Base-by-base conservation (phyloP, 1,140 invertebrate species). In the Cydia fagiglandana region DNA sequence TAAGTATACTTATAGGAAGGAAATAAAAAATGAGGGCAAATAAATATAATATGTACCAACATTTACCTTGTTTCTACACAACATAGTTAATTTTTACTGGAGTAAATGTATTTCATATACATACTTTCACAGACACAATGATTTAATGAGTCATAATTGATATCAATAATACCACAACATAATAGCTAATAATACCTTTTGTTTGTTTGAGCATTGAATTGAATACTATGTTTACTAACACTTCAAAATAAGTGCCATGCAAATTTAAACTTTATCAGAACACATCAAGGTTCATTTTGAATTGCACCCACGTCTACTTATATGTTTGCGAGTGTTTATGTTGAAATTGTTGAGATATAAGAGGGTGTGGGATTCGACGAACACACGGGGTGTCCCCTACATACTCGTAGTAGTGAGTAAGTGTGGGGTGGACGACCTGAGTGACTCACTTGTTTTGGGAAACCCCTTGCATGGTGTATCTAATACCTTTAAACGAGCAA, bases 131-230 rank as follows among this genome's bases (percentile, higher is more conserved):
- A 38, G 34, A 38, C 34, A 45, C 45, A n/a, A 61, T 73, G 24
- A 38, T 24, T 13, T 3, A 30, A 30, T 30, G 2, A 30, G 30
- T 30, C 61, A 66, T 15, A 78, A 4, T 30, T 73, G 30, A 61
- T 74, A 12, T 47, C 5, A 6, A 56, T 56, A 56, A 56, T 56
- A 56, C 0, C 15, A 9, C 53, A 56, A 17, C n/a, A 50, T 15
- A 56, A 56, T 56, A 56, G n/a, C n/a, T n/a, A n/a, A n/a, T n/a
- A n/a, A n/a, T 56, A 17, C 53, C n/a, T 56, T 56, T 56, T 56
- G 17, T 30, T 30, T 24, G 4, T 30, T 30, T 30, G 30, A 30
- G 30, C 17, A 17, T 17, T 17, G 34, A 53, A 17, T 17, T 17
- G 34, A 53, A 53, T 53, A 53, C 3, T 34, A 0, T 56, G 1